Evolutionary conservation across 2,113 vertebrate genomes (phyloP).

Genomic region (Pitta sordida): DNA sequence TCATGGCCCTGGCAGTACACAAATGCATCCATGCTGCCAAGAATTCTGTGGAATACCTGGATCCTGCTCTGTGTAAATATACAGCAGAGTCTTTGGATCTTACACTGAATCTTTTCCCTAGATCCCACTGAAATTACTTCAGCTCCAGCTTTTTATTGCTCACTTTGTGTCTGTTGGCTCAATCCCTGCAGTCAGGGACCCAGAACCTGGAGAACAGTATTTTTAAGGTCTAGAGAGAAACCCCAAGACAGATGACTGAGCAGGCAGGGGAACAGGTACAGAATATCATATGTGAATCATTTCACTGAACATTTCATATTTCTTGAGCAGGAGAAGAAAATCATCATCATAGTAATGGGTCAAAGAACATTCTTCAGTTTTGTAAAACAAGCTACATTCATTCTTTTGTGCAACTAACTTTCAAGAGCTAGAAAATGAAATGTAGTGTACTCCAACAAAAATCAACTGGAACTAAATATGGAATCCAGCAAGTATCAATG

Average conservation of each 20-base stretch:
- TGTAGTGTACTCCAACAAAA: slow-evolving; percentile 56
- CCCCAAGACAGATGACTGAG: neutral
- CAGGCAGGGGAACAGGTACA: neutral
- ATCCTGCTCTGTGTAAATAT: neutral
- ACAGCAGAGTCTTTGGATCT: neutral
- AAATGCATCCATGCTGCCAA: neutral
- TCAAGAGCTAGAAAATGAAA: neutral
- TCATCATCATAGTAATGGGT: neutral
- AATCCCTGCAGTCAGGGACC: neutral
- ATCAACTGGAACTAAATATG: rapidly evolving
- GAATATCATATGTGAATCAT: neutral
- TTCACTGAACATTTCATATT: neutral
- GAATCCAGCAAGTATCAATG: neutral
- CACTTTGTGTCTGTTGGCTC: neutral
- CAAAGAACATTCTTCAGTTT: neutral
- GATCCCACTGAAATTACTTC: neutral
- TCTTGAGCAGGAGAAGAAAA: neutral
- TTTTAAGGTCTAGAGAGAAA: neutral
- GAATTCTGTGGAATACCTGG: neutral
- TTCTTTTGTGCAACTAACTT: neutral
- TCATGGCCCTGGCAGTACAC: neutral
- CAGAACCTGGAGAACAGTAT: neutral
- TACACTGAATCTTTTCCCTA: neutral
- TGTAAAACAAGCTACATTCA: neutral
- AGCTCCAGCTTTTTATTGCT: neutral